Conservation (phyloP, 2,888 invertebrate species). For the Piscicola geometra region DNA sequence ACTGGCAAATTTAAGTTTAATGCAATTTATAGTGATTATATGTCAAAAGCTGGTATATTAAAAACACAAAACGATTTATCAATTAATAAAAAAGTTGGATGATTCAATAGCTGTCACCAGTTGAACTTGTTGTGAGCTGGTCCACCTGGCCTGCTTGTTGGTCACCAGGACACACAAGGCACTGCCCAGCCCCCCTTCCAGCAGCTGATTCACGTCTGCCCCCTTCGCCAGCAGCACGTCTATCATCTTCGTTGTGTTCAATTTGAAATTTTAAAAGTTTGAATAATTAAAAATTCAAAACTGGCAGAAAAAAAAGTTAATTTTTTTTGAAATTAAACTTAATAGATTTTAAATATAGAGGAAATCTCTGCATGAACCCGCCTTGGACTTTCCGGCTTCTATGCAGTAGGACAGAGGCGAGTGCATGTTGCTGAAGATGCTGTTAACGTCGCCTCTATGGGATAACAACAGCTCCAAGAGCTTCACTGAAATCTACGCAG, state of each 20-base stretch:
- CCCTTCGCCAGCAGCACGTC: background rate
- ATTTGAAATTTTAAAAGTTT: background rate
- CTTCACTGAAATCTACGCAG: conserved; percentile 3
- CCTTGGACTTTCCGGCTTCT: background rate
- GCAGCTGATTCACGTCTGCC: background rate
- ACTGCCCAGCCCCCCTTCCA: background rate
- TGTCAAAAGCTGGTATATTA: no score
- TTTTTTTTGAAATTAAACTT: no score
- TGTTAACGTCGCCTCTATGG: background rate
- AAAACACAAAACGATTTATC: no score
- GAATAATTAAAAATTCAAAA: background rate
- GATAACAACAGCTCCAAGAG: background rate
- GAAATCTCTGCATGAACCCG: no score
- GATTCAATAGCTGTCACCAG: no score
- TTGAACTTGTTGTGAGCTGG: background rate
- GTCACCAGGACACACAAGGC: conserved; percentile 2
- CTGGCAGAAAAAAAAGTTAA: no score
- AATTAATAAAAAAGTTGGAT: no score
- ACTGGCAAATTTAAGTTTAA: no score
- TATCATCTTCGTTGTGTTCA: background rate
- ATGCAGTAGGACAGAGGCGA: background rate
- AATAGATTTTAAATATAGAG: no score
- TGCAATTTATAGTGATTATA: no score
- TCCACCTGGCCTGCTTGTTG: background rate
- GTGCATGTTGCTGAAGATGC: background rate